Conservation (phyloP, 2,888 invertebrate genomes). For the Drosophila hamatofila region DNA sequence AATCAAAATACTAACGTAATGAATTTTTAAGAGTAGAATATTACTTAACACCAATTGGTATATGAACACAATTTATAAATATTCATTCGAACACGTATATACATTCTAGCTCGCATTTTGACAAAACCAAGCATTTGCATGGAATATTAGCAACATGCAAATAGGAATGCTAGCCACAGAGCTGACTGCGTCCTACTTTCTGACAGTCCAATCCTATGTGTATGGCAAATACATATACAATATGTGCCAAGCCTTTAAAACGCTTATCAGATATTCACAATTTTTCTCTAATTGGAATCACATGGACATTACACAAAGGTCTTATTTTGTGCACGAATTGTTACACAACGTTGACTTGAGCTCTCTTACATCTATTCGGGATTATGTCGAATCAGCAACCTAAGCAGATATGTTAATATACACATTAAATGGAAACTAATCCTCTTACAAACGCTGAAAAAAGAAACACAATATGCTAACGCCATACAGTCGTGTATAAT, state of each 20-base stretch:
- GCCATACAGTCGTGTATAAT: not conserved
- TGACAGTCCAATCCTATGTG: not conserved
- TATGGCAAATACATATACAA: too few relatives aligned
- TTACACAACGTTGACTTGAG: not conserved
- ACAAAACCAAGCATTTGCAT: too few relatives aligned
- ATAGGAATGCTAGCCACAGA: not conserved
- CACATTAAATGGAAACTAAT: not conserved
- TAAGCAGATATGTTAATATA: not conserved
- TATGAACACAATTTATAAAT: too few relatives aligned
- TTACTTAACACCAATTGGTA: too few relatives aligned
- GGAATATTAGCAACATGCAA: too few relatives aligned
- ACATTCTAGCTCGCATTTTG: too few relatives aligned
- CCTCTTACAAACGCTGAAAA: slow-evolving; percentile 1
- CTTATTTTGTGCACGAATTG: not conserved
- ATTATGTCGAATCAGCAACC: not conserved
- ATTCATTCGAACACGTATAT: too few relatives aligned
- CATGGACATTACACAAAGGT: not conserved
- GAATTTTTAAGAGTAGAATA: too few relatives aligned
- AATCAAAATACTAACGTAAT: too few relatives aligned
- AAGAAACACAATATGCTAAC: not conserved
- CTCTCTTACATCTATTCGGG: not conserved
- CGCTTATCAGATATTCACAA: not conserved
- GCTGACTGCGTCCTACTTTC: not conserved
- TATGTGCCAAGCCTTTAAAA: not conserved
- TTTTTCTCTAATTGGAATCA: not conserved